A percentile compares a stretch with the other conserved stretches of the same genome.
These are phyloP conservation scores for Chironomus striatipennis DNA, from an alignment of 1,140 invertebrate genomes.

Conservation along the genomic window DNA sequence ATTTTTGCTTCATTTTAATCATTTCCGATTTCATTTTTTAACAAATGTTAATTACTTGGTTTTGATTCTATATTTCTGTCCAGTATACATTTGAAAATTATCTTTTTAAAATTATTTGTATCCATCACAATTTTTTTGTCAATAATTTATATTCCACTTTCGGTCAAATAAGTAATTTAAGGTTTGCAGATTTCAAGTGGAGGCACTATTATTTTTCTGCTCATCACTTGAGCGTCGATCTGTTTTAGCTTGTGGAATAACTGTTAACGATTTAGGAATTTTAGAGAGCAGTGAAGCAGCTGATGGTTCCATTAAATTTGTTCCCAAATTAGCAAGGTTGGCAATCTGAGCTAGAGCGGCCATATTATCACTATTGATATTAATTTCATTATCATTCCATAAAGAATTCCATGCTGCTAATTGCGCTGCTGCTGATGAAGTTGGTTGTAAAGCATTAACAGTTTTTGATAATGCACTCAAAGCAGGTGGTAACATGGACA, in stretches of 20 bases:
- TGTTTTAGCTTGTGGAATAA: constrained; percentile 50
- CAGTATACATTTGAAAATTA: neutral
- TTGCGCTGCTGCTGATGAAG: neutral
- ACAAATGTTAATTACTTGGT: neutral
- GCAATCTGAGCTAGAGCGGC: neutral
- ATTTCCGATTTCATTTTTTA: no score
- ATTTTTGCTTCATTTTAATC: neutral
- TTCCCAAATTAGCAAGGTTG: neutral
- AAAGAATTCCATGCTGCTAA: constrained; percentile 12
- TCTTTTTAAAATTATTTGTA: neutral
- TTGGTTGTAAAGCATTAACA: neutral
- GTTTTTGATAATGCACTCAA: constrained; percentile 12
- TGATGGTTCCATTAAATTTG: neutral
- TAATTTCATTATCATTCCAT: constrained; percentile 15
- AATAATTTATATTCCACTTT: neutral
- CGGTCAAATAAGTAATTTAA: no score
- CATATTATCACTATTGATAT: constrained; percentile 20
- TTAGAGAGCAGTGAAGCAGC: constrained; percentile 47
- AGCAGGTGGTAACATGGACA: neutral
- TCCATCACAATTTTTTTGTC: neutral
- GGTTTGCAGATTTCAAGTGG: neutral
- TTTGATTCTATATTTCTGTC: neutral
- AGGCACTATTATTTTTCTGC: constrained; percentile 9
- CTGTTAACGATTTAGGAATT: constrained; percentile 65
- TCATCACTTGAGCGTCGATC: neutral